Percentiles rank a stretch among this genome's conserved stretches.
These are phyloP conservation scores for Pteronura brasiliensis DNA, from an alignment of 2,113 vertebrate species.

Conservation along the genomic window DNA sequence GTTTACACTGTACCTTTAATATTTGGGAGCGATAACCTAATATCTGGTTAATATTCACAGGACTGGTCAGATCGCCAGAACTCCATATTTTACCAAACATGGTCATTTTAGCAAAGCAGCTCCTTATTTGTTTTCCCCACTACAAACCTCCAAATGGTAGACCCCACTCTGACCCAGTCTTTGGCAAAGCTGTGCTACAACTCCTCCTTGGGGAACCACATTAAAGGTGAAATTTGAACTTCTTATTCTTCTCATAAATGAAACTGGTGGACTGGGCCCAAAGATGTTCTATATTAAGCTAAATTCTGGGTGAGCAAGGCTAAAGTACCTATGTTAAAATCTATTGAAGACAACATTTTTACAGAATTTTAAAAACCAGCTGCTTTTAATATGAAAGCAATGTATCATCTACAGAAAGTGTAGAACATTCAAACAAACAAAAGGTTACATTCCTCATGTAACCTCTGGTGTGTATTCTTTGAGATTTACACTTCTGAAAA, in stretches of 20 bases:
- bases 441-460: neutral
- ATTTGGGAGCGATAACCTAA: slow-evolving; percentile 38
- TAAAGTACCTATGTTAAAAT: neutral
- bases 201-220: neutral
- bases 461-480: neutral
- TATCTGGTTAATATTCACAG: neutral
- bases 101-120: neutral
- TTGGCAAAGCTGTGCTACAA: neutral
- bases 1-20: neutral
- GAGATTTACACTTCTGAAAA: neutral
- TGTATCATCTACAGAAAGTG: neutral
- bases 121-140: neutral
- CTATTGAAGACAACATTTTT: neutral
- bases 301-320: neutral
- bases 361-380: neutral
- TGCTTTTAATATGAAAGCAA: neutral
- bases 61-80: neutral
- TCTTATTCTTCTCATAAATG: neutral
- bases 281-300: neutral
- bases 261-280: neutral
- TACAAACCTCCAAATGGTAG: neutral
- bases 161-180: neutral
- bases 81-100: neutral
- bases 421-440: neutral
- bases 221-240: neutral